A percentile compares a stretch with the other conserved stretches of the same genome.
phyloP scores from a whole-genome alignment of 2,113 vertebrate species.

The Ahaetulla prasina region DNA sequence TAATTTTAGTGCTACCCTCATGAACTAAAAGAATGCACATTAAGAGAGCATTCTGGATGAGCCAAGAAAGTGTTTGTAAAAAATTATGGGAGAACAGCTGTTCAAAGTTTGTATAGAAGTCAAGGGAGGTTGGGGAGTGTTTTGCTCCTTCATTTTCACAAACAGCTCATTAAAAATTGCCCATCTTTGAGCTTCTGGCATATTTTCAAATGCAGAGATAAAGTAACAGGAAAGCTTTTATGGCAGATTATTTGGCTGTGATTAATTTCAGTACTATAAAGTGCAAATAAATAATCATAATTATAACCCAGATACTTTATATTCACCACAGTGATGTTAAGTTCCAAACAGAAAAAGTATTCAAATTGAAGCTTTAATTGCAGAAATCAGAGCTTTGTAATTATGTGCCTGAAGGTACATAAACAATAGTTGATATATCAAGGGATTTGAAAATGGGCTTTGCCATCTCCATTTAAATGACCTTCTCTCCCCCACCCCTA shows the following conservation, averaged over 20 bases:
- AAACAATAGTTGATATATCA: constrained; percentile 1
- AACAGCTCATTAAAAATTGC: background rate
- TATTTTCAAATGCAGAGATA: background rate
- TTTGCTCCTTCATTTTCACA: background rate
- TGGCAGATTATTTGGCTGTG: background rate
- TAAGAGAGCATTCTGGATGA: background rate
- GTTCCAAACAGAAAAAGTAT: background rate
- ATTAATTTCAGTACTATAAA: constrained; percentile 6
- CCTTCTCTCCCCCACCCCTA: background rate
- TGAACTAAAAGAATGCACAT: background rate
- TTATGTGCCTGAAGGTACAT: constrained; percentile 13
- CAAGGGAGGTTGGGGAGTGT: background rate
- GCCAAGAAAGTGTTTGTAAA: background rate
- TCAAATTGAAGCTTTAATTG: background rate
- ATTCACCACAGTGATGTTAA: constrained; percentile 2
- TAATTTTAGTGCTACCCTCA: background rate
- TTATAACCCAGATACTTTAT: background rate
- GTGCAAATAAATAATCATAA: constrained; percentile 12
- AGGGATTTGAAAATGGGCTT: background rate
- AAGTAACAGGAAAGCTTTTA: background rate
- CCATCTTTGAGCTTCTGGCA: background rate
- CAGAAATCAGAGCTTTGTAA: constrained; percentile 15
- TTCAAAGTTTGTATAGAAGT: background rate
- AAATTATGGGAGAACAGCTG: background rate
- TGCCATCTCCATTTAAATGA: background rate